Evolutionary conservation across 2,888 invertebrate genomes (phyloP), one percentile per base, ranked within the genome.

Genomic region (Hybos culiciformis): DNA sequence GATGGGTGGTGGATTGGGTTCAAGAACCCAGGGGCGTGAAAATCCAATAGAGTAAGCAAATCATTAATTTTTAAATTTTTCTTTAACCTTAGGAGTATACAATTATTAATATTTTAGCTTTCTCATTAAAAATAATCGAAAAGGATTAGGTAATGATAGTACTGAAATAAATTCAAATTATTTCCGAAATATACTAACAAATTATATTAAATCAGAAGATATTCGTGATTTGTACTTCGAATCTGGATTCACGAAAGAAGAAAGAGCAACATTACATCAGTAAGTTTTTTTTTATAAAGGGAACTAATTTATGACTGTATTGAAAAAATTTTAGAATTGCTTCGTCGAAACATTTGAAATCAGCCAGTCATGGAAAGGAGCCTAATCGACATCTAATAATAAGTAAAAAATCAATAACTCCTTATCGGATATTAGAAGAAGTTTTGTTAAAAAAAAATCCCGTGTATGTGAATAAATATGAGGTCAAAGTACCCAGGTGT

Each of bases 1-100:
- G 83, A 63, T 68, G 5, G 83, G 83, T 3, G 81, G 81, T 5
- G 79, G 79, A 0, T 63, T 83, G 3, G 83, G 83, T 0, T 65
- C 69, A 2, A 63, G 71, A 2, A 74, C 71, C 0, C 69, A 72
- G 37, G 83, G 83, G 2, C 76, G 78, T 26, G 70, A 68, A 1
- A 77, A 80, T 48, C 82, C 83, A 0, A 64, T 76, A 1, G 58
- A 60, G 58, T 64, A 50, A 14, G 48, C 39, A 9, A 20, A 9
- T 9, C n/a, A 12, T 29, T 17, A 39, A 12, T 23, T 3, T 8
- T 5, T n/a, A n/a, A n/a, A n/a, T n/a, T n/a, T n/a, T n/a, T n/a
- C n/a, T n/a, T n/a, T n/a, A n/a, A n/a, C n/a, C n/a, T n/a, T n/a
- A n/a, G n/a, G n/a, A n/a, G n/a, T n/a, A n/a, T n/a, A n/a, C n/a